Evolutionary conservation across 2,797 vertebrate species (phyloP).

Genomic region (Rhinella marina): DNA sequence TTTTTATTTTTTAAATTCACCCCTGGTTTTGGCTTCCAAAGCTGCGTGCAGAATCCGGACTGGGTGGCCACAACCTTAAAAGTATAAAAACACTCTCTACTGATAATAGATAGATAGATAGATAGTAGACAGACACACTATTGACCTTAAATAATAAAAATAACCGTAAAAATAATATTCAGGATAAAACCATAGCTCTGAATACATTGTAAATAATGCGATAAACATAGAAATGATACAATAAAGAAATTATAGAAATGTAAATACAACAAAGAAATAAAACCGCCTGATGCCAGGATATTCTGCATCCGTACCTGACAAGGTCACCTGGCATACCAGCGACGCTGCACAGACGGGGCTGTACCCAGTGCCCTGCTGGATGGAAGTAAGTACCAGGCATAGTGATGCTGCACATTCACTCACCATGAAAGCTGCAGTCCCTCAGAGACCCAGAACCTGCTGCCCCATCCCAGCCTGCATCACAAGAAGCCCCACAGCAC

Average conservation of each 20-base stretch:
- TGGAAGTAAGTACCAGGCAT: background rate
- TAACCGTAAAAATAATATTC: background rate
- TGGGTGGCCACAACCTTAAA: background rate
- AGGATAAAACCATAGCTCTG: background rate
- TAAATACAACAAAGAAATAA: background rate
- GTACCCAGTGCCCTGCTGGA: too few species aligned
- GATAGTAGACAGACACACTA: too few species aligned
- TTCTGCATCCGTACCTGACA: background rate
- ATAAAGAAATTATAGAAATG: too few species aligned
- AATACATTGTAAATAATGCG: too few species aligned
- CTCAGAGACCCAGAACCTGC: conserved; percentile 67
- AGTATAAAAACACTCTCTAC: background rate
- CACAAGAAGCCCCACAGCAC: conserved; percentile 31
- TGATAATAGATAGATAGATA: too few species aligned
- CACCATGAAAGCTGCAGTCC: conserved; percentile 83
- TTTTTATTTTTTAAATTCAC: too few species aligned
- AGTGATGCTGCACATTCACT: conserved; percentile 67
- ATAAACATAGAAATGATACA: background rate
- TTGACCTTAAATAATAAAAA: too few species aligned
- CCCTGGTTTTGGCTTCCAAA: too few species aligned
- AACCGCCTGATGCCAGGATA: background rate
- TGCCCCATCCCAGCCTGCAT: conserved; percentile 67
- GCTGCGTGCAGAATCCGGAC: too few species aligned
- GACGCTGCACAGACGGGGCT: background rate
- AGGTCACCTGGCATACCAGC: background rate